These are phyloP conservation scores for Desoria tigrina DNA, from an alignment of 2,888 invertebrate species.

Conservation along the genomic window DNA sequence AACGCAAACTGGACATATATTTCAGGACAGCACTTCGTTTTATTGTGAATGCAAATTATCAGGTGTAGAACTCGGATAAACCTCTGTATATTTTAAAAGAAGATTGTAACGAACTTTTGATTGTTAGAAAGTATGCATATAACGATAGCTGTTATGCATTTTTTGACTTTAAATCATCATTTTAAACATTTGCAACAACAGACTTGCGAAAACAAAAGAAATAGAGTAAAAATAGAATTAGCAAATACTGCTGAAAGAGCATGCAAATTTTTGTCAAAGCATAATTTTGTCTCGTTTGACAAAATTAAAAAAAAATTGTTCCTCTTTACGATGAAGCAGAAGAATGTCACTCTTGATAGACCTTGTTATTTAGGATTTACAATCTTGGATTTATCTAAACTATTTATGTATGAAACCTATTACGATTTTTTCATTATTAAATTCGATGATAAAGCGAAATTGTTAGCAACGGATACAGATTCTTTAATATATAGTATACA, in stretches of 20 bases:
- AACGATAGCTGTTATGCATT: no score
- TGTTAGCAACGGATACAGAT: conserved; percentile 40
- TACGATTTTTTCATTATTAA: conserved; percentile 23
- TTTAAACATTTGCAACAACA: no score
- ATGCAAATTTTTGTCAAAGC: conserved; percentile 16
- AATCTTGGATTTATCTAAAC: conserved; percentile 27
- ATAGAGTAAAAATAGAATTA: conserved; percentile 15
- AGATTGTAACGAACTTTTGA: no score
- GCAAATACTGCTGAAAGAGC: conserved; percentile 14
- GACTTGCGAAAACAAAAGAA: conserved; percentile 22
- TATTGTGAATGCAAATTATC: no score
- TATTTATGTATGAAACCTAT: conserved; percentile 28
- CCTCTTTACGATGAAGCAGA: conserved; percentile 5
- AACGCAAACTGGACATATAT: no score
- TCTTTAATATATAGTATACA: conserved; percentile 39
- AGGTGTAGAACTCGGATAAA: no score
- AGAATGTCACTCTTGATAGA: conserved; percentile 19
- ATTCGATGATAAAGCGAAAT: conserved; percentile 20
- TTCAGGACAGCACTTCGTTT: no score
- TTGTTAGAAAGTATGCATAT: no score
- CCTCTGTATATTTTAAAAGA: no score
- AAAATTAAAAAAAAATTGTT: neutral
- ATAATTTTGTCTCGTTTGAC: conserved; percentile 3
- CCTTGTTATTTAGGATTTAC: conserved; percentile 36
- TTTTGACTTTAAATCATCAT: no score